Evolutionary conservation across 2,888 invertebrate species (phyloP).

Genomic region (Eupelmus urozonus): DNA sequence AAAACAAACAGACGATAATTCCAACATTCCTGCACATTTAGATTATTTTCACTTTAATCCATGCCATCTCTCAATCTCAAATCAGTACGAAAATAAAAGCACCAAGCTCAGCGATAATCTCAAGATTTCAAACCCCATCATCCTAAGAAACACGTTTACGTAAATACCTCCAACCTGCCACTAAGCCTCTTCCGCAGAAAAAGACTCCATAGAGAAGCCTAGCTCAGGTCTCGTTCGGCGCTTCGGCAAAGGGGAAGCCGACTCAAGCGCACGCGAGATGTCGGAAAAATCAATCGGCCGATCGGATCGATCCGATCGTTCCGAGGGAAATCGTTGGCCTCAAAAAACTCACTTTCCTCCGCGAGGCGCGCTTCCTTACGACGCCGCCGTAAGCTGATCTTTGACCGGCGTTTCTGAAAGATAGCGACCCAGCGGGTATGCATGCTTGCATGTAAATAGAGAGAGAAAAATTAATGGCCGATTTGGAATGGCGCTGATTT

Average conservation of each 20-base stretch:
- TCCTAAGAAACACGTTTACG: conserved; percentile 31
- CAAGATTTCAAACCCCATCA: not conserved
- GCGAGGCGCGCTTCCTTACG: conserved; percentile 41
- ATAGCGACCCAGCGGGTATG: too few relatives aligned
- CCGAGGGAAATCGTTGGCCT: conserved; percentile 29
- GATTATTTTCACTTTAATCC: too few relatives aligned
- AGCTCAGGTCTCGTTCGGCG: conserved; percentile 7
- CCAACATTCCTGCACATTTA: too few relatives aligned
- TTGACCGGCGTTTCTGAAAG: conserved; percentile 1
- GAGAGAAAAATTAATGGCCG: too few relatives aligned
- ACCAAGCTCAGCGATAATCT: too few relatives aligned
- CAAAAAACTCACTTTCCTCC: conserved; percentile 48
- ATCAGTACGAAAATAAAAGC: too few relatives aligned
- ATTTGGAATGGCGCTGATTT: too few relatives aligned
- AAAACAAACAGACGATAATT: too few relatives aligned
- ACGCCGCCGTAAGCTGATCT: conserved; percentile 14
- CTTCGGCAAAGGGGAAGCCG: conserved; percentile 5
- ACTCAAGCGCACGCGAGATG: not conserved
- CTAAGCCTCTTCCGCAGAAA: not conserved
- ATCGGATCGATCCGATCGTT: conserved; percentile 27
- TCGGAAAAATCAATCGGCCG: conserved; percentile 51
- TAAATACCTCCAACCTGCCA: conserved; percentile 29
- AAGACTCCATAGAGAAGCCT: not conserved
- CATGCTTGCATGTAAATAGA: too few relatives aligned
- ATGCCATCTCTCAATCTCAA: too few relatives aligned